These are phyloP conservation scores for Berghia stephanieae DNA, from an alignment of 1,140 invertebrate genomes.

Conservation along the genomic window DNA sequence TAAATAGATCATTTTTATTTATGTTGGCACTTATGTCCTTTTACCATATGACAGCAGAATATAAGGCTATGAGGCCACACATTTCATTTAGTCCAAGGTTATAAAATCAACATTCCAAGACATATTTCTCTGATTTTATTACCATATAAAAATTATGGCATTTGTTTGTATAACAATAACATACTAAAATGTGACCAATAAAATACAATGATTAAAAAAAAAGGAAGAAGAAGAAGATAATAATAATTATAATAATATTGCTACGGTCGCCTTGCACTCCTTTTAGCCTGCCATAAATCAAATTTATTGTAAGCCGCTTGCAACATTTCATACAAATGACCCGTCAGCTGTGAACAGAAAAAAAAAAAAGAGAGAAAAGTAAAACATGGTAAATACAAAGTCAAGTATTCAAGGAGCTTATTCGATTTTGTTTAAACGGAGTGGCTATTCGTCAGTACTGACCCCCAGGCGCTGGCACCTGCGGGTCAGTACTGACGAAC, in stretches of 20 bases:
- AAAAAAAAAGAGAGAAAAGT: conserved; percentile 72
- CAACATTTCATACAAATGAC: conserved; percentile 85
- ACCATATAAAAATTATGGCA: no score
- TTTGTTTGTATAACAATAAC: no score
- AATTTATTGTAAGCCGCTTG: conserved; percentile 85
- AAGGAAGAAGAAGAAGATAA: background rate
- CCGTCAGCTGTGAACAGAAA: conserved; percentile 74
- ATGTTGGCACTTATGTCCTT: no score
- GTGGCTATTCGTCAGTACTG: no score
- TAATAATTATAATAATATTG: background rate
- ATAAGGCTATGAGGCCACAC: conserved; percentile 45
- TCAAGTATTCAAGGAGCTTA: background rate
- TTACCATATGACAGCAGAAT: no score
- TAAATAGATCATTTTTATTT: no score
- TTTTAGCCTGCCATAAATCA: conserved; percentile 77
- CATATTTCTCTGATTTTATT: no score
- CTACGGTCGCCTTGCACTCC: conserved; percentile 44
- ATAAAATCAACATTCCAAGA: conserved; percentile 66
- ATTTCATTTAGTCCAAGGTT: conserved; percentile 58
- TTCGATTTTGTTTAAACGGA: background rate
- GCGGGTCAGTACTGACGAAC: no score
- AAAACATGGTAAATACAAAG: conserved; percentile 27
- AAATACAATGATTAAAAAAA: background rate
- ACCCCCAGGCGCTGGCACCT: no score
- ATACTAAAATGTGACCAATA: conserved; percentile 44